phyloP scores from a whole-genome alignment of 2,113 vertebrate genomes.

The Lipotes vexillifer region DNA sequence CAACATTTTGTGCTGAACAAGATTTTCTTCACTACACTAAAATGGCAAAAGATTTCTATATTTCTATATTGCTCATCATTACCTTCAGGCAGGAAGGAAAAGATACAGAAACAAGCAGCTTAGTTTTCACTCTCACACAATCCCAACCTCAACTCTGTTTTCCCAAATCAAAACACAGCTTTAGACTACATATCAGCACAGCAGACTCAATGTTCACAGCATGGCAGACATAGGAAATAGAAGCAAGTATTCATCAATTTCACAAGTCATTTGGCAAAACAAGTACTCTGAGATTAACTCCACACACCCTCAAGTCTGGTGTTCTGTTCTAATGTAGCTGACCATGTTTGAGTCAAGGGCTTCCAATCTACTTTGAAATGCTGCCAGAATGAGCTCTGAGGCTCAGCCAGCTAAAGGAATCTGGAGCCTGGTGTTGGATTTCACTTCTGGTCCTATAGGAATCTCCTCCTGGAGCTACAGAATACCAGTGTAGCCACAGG shows the following conservation, averaged over 20 bases:
- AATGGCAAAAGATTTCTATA: background rate
- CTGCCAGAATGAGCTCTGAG: background rate
- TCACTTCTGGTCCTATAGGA: slow-evolving; percentile 31
- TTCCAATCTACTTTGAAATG: background rate
- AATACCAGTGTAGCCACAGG: background rate
- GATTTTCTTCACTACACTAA: background rate
- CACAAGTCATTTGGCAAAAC: slow-evolving; percentile 23
- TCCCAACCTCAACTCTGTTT: background rate
- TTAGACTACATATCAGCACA: background rate
- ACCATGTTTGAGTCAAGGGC: background rate
- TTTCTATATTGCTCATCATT: background rate
- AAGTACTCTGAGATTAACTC: background rate
- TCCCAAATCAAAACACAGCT: background rate
- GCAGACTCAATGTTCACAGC: background rate
- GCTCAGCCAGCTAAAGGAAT: background rate
- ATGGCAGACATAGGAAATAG: background rate
- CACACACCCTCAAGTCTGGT: background rate
- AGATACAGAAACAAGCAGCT: background rate
- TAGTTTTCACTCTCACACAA: background rate
- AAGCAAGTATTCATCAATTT: background rate
- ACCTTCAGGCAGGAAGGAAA: background rate
- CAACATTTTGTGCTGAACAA: background rate
- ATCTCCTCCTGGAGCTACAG: slow-evolving; percentile 11
- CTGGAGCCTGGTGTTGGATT: background rate
- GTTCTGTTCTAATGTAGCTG: background rate